These are phyloP conservation scores for Drosophila sturtevanti DNA, from an alignment of 1,140 invertebrate species.

Conservation along the genomic window DNA sequence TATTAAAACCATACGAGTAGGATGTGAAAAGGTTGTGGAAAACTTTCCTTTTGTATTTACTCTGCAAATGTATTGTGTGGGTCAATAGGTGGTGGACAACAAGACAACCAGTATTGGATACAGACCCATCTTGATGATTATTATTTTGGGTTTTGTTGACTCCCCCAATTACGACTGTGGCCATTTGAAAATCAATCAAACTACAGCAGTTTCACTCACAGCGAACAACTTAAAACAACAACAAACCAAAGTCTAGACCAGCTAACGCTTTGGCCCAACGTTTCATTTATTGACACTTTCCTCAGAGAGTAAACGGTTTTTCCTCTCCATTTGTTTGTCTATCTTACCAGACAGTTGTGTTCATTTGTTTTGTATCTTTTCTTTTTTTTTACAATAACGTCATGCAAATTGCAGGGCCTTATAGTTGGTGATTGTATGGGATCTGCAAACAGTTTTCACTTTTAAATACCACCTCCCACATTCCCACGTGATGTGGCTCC, in stretches of 20 bases:
- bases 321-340: slow-evolving; percentile 17
- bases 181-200: slow-evolving; percentile 47
- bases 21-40: too few species aligned
- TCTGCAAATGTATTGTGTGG: slow-evolving; percentile 4
- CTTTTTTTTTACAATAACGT: too few species aligned
- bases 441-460: slow-evolving; percentile 58
- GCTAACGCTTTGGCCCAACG: neutral
- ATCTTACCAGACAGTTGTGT: neutral
- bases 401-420: slow-evolving; percentile 58
- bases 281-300: slow-evolving; percentile 70
- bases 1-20: neutral
- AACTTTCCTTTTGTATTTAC: slow-evolving; percentile 1
- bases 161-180: neutral
- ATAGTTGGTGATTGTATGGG: slow-evolving; percentile 19
- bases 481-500: slow-evolving; percentile 32
- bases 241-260: slow-evolving; percentile 48
- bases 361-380: slow-evolving; percentile 17
- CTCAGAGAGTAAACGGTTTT: slow-evolving; percentile 39
- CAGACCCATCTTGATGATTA: neutral
- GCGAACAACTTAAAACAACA: slow-evolving; percentile 17
- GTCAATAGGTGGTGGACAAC: slow-evolving; percentile 19
- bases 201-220: slow-evolving; percentile 54
- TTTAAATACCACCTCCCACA: slow-evolving; percentile 37
- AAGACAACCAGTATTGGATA: neutral
- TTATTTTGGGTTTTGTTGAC: neutral